A percentile compares a stretch with the other conserved stretches of the same genome.
Conservation (phyloP, 2,797 vertebrate species). For the Pipistrellus kuhlii region DNA sequence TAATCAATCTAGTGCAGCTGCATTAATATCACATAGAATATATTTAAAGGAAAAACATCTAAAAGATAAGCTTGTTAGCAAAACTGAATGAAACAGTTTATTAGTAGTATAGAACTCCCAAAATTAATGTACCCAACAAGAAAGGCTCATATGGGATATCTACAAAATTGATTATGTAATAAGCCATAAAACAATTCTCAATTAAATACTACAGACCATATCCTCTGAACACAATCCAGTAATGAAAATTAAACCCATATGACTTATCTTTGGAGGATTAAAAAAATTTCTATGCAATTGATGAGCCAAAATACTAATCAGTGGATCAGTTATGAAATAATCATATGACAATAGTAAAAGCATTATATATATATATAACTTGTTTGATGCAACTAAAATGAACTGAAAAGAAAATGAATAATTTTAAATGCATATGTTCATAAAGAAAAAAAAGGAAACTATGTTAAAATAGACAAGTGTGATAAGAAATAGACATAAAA, state of each 20-base stretch:
- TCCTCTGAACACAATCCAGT: neutral
- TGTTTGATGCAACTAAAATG: neutral
- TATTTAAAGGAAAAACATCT: neutral
- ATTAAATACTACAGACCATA: neutral
- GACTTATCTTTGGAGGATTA: neutral
- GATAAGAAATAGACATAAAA: neutral
- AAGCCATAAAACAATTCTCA: neutral
- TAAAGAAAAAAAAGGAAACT: neutral
- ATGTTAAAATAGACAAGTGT: neutral
- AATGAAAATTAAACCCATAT: neutral
- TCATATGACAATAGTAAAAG: neutral
- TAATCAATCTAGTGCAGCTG: neutral
- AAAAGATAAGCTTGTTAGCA: neutral
- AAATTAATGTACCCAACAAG: neutral
- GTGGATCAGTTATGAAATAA: neutral
- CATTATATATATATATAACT: neutral
- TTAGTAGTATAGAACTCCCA: neutral
- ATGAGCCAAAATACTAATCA: slow-evolving; percentile 9
- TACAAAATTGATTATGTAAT: neutral
- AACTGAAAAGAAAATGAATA: neutral
- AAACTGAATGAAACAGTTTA: slow-evolving; percentile 10
- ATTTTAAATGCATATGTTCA: neutral
- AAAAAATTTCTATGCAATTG: neutral
- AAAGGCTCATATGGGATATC: neutral
- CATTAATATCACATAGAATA: neutral